Evolutionary conservation across 2,888 invertebrate species (phyloP).

Genomic region (Temnothorax ravouxi): DNA sequence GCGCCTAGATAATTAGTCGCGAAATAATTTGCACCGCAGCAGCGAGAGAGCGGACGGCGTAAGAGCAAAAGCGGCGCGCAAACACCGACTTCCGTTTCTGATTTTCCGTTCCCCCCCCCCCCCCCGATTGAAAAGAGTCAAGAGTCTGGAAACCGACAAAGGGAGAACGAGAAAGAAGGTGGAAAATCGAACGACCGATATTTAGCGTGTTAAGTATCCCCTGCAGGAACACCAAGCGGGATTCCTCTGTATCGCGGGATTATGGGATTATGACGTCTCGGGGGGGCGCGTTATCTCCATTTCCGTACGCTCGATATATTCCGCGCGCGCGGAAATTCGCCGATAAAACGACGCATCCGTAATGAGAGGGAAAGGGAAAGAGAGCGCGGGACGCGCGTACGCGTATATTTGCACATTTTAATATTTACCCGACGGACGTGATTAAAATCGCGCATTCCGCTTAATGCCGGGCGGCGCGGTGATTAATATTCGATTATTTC

Average conservation of each 20-base stretch:
- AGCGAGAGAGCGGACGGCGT: background rate
- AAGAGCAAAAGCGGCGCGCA: slow-evolving; percentile 6
- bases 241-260: slow-evolving; percentile 1
- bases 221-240: background rate
- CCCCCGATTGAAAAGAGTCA: background rate
- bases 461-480: slow-evolving; percentile 11
- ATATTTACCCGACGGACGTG: slow-evolving; percentile 39
- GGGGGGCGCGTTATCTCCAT: slow-evolving; percentile 26
- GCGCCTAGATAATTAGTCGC: slow-evolving; percentile 47
- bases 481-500: slow-evolving; percentile 52
- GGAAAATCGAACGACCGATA: background rate
- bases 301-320: slow-evolving; percentile 42
- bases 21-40: slow-evolving; percentile 33
- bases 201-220: background rate
- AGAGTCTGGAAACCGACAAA: background rate
- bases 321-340: slow-evolving; percentile 33
- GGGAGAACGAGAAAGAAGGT: background rate
- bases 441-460: slow-evolving; percentile 37
- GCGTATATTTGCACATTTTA: slow-evolving; percentile 47
- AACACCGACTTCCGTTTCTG: background rate
- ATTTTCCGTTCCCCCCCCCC: background rate
- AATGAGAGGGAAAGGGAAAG: slow-evolving; percentile 13
- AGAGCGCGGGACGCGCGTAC: too few relatives aligned
- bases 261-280: slow-evolving; percentile 37
- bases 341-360: slow-evolving; percentile 33